Evolutionary conservation across 1,140 invertebrate species (phyloP).

Genomic region (Drosophila biarmipes): DNA sequence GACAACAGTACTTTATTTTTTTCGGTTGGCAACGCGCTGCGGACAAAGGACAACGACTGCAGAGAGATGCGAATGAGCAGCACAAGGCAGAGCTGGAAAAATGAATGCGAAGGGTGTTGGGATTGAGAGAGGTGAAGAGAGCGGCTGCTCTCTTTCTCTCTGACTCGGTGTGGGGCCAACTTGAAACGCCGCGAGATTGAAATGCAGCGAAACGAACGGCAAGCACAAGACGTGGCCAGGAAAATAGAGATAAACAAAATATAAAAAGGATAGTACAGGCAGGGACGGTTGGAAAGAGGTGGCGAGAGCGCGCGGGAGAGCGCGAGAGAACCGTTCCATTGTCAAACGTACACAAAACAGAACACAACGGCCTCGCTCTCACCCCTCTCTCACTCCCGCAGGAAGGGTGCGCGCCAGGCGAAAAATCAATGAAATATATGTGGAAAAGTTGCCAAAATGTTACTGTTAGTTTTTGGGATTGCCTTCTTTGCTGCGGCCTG

Average conservation of each 20-base stretch:
- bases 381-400: constrained; percentile 25
- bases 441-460: constrained; percentile 71
- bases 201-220: constrained; percentile 80
- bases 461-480: constrained; percentile 54
- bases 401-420: constrained; percentile 66
- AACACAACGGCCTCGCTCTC: constrained; percentile 55
- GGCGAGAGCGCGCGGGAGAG: background rate
- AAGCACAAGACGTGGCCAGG: constrained; percentile 65
- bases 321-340: constrained; percentile 45
- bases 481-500: constrained; percentile 26
- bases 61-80: constrained; percentile 56
- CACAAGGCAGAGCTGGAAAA: constrained; percentile 41
- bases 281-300: constrained; percentile 12
- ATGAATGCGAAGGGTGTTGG: constrained; percentile 33
- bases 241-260: constrained; percentile 80
- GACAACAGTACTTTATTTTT: constrained; percentile 46
- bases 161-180: constrained; percentile 52
- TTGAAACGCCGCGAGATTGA: constrained; percentile 76
- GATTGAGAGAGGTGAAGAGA: constrained; percentile 14
- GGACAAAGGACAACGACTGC: constrained; percentile 77
- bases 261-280: constrained; percentile 74
- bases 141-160: constrained; percentile 47
- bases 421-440: constrained; percentile 83
- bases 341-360: constrained; percentile 65
- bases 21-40: constrained; percentile 72